These are phyloP conservation scores for Venusia cambrica DNA, from an alignment of 2,888 invertebrate genomes.

Conservation along the genomic window DNA sequence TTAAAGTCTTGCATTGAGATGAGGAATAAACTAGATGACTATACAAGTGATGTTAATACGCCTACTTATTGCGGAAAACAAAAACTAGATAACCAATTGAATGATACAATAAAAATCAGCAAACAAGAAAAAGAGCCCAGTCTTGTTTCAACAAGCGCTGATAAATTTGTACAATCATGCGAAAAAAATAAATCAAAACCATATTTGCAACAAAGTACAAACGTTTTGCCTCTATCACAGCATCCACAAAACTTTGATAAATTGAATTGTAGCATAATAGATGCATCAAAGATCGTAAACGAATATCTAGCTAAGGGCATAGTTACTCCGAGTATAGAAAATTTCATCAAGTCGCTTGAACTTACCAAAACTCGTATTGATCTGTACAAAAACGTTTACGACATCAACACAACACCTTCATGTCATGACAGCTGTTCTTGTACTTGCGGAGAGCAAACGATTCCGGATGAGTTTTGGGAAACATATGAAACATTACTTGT, in stretches of 20 bases:
- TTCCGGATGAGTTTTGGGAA: constrained; percentile 9
- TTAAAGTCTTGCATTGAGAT: constrained; percentile 37
- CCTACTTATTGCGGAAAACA: constrained; percentile 10
- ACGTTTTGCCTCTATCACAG: too few relatives aligned
- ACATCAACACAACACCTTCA: constrained; percentile 9
- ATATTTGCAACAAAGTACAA: constrained; percentile 1
- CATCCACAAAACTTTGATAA: constrained; percentile 26
- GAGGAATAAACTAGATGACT: constrained; percentile 33
- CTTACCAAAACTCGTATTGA: constrained; percentile 34
- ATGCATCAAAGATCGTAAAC: constrained; percentile 34
- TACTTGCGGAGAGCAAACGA: constrained; percentile 13
- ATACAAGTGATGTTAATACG: constrained; percentile 19
- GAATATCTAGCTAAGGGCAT: constrained; percentile 36
- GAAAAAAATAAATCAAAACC: constrained; percentile 32
- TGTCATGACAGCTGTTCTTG: constrained; percentile 19
- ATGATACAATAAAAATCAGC: constrained; percentile 36
- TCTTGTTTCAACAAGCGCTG: constrained; percentile 34
- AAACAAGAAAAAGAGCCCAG: constrained; percentile 37
- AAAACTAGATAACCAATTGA: constrained; percentile 34
- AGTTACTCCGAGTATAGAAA: constrained; percentile 33
- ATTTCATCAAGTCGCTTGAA: constrained; percentile 36
- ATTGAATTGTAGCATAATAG: constrained; percentile 35
- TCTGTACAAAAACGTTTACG: constrained; percentile 1
- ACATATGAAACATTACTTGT: constrained; percentile 1
- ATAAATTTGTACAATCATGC: constrained; percentile 42